Conservation (phyloP, 2,797 vertebrate species). For the Clamator glandarius region DNA sequence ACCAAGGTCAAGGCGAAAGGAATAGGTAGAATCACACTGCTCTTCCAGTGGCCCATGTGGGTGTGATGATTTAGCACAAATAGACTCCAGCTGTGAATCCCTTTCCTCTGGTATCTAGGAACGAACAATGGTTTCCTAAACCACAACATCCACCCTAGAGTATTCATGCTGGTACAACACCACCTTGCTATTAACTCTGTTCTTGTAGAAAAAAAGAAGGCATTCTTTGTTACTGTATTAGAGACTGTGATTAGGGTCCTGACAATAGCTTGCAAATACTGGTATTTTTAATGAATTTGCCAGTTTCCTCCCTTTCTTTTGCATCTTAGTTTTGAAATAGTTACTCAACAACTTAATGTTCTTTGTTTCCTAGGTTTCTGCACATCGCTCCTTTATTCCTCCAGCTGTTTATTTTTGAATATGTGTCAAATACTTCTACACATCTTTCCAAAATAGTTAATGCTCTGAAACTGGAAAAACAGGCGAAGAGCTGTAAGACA, state of each 20-base stretch:
- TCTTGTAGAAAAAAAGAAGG: background rate
- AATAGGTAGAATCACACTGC: background rate
- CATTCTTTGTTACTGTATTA: background rate
- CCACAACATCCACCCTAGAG: background rate
- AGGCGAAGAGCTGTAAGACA: background rate
- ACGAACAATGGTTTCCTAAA: background rate
- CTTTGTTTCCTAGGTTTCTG: background rate
- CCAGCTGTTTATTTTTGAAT: background rate
- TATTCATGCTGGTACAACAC: background rate
- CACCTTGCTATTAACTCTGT: background rate
- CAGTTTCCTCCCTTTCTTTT: background rate
- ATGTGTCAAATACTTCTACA: background rate
- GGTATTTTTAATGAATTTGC: background rate
- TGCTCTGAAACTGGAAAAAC: constrained; percentile 1
- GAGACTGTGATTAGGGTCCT: background rate
- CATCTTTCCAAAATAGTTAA: background rate
- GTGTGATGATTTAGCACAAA: background rate
- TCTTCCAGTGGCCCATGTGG: background rate
- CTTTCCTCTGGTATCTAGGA: background rate
- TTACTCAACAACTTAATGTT: background rate
- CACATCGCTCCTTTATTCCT: background rate
- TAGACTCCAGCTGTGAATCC: background rate
- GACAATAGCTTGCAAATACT: background rate
- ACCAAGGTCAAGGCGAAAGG: background rate
- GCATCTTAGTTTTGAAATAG: background rate